Percentiles rank a stretch among this genome's conserved stretches.
Conservation (phyloP, 30 jellyfish, hydroid and myxozoan species). For the Rhopilema esculentum region DNA sequence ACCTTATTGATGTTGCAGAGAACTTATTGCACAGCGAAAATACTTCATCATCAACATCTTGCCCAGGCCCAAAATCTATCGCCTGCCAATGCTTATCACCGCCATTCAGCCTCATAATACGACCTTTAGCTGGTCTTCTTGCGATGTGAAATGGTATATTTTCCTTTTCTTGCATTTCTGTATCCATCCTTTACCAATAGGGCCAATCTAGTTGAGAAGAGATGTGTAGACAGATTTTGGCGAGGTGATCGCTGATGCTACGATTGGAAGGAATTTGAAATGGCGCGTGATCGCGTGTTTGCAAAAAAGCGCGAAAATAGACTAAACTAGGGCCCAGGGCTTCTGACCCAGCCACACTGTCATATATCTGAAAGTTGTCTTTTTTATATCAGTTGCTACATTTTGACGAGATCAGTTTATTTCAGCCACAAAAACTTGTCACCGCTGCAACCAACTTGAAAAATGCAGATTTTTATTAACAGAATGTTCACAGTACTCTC, state of each 20-base stretch:
- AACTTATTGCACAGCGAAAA: conserved; percentile 63
- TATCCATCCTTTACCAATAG: conserved; percentile 5
- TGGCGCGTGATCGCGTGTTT: conserved; percentile 42
- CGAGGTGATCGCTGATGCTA: conserved; percentile 5
- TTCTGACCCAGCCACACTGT: not conserved
- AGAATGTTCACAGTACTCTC: no score
- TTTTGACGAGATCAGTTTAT: no score
- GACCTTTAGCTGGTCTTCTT: conserved; percentile 61
- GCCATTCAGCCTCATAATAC: conserved; percentile 29
- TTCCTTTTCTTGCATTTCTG: conserved; percentile 58
- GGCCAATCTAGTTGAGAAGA: not conserved
- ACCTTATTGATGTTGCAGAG: conserved; percentile 59
- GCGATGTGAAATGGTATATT: conserved; percentile 62
- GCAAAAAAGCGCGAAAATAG: conserved; percentile 67
- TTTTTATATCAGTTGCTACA: no score
- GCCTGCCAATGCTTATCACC: conserved; percentile 63
- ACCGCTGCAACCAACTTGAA: no score
- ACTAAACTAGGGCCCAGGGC: conserved; percentile 55
- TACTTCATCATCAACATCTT: conserved; percentile 70
- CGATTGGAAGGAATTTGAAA: not conserved
- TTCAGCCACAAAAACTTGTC: no score
- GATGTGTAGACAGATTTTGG: not conserved
- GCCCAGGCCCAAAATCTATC: conserved; percentile 45
- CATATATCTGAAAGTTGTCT: no score
- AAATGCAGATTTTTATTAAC: no score